A percentile compares a stretch with the other conserved stretches of the same genome.
Evolutionary conservation across 2,113 vertebrate species (phyloP).

Genomic region (Boleophthalmus pectinirostris): DNA sequence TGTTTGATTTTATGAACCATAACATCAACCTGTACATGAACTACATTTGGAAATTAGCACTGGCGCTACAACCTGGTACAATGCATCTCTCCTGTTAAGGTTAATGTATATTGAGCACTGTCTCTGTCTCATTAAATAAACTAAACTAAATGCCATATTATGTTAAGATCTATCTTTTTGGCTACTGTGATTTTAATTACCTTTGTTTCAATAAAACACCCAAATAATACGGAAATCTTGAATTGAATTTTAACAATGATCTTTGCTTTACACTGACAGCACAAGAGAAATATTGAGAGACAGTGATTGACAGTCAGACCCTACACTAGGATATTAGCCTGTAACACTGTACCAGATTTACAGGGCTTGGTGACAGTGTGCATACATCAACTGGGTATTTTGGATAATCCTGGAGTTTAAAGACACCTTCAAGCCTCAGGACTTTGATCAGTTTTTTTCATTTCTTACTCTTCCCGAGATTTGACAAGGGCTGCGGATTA

Average conservation of each 20-base stretch:
- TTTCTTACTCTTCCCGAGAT: conserved; percentile 21
- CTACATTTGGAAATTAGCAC: too few species aligned
- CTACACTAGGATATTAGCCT: background rate
- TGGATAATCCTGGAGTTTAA: conserved; percentile 2
- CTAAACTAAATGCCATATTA: too few species aligned
- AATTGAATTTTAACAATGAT: background rate
- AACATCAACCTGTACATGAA: too few species aligned
- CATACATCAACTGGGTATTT: conserved; percentile 2
- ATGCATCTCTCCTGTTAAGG: too few species aligned
- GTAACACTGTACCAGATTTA: background rate
- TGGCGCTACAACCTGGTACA: too few species aligned
- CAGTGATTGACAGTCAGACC: background rate
- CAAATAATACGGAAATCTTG: background rate
- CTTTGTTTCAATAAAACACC: too few species aligned
- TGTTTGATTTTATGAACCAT: too few species aligned
- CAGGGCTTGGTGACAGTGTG: background rate
- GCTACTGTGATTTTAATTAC: too few species aligned
- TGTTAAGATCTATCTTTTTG: too few species aligned
- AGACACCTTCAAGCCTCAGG: background rate
- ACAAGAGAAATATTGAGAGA: background rate
- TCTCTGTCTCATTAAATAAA: too few species aligned
- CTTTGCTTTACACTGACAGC: background rate
- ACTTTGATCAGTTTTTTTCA: conserved; percentile 22
- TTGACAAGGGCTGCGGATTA: conserved; percentile 30
- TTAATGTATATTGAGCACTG: too few species aligned